Base-by-base conservation (phyloP, 1,140 invertebrate species). In the Ectropis grisescens region DNA sequence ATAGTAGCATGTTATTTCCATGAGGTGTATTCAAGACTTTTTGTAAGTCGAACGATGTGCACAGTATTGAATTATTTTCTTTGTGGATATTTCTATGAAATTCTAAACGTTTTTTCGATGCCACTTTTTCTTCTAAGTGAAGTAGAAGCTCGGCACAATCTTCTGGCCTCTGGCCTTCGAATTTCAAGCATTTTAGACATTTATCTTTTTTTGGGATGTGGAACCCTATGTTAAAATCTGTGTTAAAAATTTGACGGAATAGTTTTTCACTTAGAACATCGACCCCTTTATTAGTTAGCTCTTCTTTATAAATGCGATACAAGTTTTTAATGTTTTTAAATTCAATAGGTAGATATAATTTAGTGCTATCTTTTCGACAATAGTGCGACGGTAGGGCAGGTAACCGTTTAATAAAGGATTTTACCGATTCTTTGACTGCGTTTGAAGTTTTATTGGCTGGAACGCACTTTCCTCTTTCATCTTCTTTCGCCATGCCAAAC, bases 191-290 rank as follows among this genome's bases (percentile, higher is more conserved):
- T 24, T 45, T 45, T 1, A 36, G 2, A 3, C 34, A 60, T 45
- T 64, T 60, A 10, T 64, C 54, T 14, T 58, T 60, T 33, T 52
- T 60, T 2, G 57, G 53, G 1, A 54, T 16, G 27, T 60, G 57
- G 30, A 60, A 58, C 1, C 47, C 45, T 28, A 60, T 45, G 23
- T 64, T 58, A 38, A 54, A 64, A 12, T 56, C 12, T 12, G 29
- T 34, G 3, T 29, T 38, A 11, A 61, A 61, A 32, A 53, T 51
- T 16, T 43, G 1, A 11, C 41, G 34, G 36, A 62, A 62, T 12
- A 60, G 30, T 33, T 24, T 43, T 30, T 57, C 43, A 16, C 39
- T 37, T 0, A 54, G 41, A 3, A 47, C 24, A n/a, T n/a, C n/a
- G n/a, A n/a, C n/a, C n/a, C n/a, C n/a, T n/a, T n/a, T n/a, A n/a